Evolutionary conservation across 30 jellyfish, hydroid and myxozoan genomes (phyloP), one percentile per base, ranked within the genome.

Genomic region (Nemopilema nomurai): DNA sequence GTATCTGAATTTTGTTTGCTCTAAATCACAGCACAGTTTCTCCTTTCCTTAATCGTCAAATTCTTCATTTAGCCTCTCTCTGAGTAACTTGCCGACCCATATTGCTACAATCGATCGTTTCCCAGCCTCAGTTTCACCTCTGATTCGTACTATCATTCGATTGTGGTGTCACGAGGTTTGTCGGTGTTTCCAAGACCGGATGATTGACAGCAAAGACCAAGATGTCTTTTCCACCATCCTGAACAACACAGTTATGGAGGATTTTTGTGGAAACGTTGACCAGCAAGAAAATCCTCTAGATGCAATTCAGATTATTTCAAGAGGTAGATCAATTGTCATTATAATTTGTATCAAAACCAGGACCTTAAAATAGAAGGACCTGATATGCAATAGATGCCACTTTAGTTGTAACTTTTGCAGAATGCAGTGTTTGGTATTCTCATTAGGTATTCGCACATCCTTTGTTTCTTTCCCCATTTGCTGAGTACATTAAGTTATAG

Each of bases 151-250:
- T 0, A 87, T 87, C 29, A 52, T 87, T 49, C 96, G 96, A 8
- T 84, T 87, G 1, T 87, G 96, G 96, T 87, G 96, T 57, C 96
- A 87, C 62, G 96, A 87, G 64, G 80, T 77, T 8, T 76, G 81
- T 71, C 82, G 96, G 16, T 67, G 86, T 4, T 87, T 87, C 68
- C 30, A 57, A 65, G 96, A 87, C 67, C 85, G 86, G 67, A 21
- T 87, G 51, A 53, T 26, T 22, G 77, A 50, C 26, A 52, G 23
- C 8, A 62, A 27, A 30, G 90, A 87, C 80, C 78, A 68, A 30
- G 28, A 28, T 9, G 28, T 77, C 74, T 71, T 83, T 69, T 71
- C 80, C 1, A 6, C 86, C 30, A 66, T 76, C 24, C 71, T 83
- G 6, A 33, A 71, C 28, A 71, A 62, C 25, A 71, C 82, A 0